Conservation (phyloP, 2,113 vertebrate species). For the Laticauda colubrina region DNA sequence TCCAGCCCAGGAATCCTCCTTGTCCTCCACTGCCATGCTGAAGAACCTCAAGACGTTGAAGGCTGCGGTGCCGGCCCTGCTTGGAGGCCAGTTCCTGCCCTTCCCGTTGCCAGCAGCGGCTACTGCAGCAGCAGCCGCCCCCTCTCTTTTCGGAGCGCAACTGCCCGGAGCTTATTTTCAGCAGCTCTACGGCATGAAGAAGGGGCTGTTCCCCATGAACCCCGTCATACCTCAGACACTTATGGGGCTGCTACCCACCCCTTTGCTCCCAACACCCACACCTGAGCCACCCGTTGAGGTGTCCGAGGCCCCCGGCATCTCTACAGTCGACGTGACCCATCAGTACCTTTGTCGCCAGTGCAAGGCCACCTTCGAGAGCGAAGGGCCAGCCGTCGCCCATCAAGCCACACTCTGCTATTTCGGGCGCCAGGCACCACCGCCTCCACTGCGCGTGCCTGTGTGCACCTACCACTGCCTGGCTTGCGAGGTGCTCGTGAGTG, state of each 20-base stretch:
- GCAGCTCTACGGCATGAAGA: slow-evolving; percentile 72
- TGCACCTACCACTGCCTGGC: slow-evolving; percentile 75
- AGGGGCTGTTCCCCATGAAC: slow-evolving; percentile 71
- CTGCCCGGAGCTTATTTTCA: slow-evolving; percentile 71
- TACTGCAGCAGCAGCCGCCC: slow-evolving; percentile 37
- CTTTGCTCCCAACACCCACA: slow-evolving; percentile 60
- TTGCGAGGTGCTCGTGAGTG: slow-evolving; percentile 72
- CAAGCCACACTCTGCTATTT: slow-evolving; percentile 69
- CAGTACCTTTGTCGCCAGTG: slow-evolving; percentile 70
- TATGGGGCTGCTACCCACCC: slow-evolving; percentile 67
- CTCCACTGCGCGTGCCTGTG: slow-evolving; percentile 65
- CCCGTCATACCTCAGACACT: slow-evolving; percentile 73
- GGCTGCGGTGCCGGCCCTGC: slow-evolving; percentile 62
- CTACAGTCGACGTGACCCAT: slow-evolving; percentile 71
- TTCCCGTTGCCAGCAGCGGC: slow-evolving; percentile 63
- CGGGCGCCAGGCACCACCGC: slow-evolving; percentile 54
- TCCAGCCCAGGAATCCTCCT: slow-evolving; percentile 39
- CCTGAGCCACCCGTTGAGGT: slow-evolving; percentile 54
- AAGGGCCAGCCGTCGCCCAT: slow-evolving; percentile 62
- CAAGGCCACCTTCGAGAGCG: slow-evolving; percentile 69
- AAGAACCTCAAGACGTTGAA: slow-evolving; percentile 67
- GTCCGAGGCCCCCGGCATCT: slow-evolving; percentile 58
- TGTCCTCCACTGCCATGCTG: slow-evolving; percentile 56
- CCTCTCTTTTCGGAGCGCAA: slow-evolving; percentile 67
- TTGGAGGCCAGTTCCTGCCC: slow-evolving; percentile 69